A percentile compares a stretch with the other conserved stretches of the same genome.
Evolutionary conservation across 2,888 invertebrate species (phyloP).

Genomic region (Amiota communis): DNA sequence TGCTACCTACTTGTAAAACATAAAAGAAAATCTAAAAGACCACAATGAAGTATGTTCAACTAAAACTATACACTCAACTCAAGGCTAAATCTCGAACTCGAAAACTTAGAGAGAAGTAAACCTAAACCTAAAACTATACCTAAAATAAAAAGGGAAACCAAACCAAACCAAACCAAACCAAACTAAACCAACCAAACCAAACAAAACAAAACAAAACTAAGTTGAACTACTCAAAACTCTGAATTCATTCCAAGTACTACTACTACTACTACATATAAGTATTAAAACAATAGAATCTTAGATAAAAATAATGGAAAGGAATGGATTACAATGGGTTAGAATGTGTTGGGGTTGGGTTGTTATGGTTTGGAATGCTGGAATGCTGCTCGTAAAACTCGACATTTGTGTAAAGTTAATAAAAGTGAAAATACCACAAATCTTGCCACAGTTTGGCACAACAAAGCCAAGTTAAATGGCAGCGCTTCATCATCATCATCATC

Average conservation of each 20-base stretch:
- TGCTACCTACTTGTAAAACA: not conserved
- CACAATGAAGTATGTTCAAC: conserved; percentile 3
- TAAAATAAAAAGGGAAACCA: no score
- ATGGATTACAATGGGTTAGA: no score
- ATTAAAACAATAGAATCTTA: no score
- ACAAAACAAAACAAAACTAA: no score
- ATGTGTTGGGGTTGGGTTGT: no score
- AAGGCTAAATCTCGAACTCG: not conserved
- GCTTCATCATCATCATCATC: no score
- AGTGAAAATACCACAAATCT: conserved; percentile 65
- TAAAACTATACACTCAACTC: not conserved
- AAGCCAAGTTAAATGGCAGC: not conserved
- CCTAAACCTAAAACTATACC: no score
- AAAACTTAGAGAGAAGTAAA: not conserved
- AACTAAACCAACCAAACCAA: no score
- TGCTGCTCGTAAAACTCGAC: not conserved
- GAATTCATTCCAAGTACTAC: not conserved
- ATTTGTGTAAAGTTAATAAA: conserved; percentile 58
- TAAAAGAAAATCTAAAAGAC: not conserved
- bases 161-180: no score
- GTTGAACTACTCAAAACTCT: not conserved
- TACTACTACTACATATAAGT: no score
- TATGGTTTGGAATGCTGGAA: no score
- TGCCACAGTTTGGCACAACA: conserved; percentile 62
- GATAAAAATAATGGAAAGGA: no score